Evolutionary conservation across 2,797 vertebrate species (phyloP), one percentile per base, ranked within the genome.

Genomic region (Centroberyx gerrardi): DNA sequence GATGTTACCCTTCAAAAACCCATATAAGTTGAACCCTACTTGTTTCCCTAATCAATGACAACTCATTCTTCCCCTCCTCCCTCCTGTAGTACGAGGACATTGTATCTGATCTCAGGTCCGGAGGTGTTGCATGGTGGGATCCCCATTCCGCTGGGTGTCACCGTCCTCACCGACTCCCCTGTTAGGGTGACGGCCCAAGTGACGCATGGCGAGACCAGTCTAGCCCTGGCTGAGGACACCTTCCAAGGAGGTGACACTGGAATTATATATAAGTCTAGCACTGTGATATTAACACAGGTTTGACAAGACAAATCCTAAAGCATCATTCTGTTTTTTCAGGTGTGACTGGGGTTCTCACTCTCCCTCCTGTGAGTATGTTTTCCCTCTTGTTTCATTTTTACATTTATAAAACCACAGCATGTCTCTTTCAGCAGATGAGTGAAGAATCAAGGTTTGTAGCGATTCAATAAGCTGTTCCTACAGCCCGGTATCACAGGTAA

Each of bases 351-450:
- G 3, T 92, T 62, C 66, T 94, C n/a, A 85, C 61, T 0, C 80
- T 93, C 51, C 90, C 92, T 71, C 74, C 90, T 58, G 93, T 94
- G 52, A 91, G 93, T 92, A 69, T 38, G 3, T 40, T 22, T 33
- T 59, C 22, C 15, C 0, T 67, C 29, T 28, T 64, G 0, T 62
- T 63, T 4, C 2, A 10, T 40, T 6, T 10, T 5, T 8, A 53
- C 1, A 33, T 48, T 67, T 6, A 33, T 3, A 65, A 22, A 62
- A 15, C 36, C 4, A 8, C 3, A 9, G 8, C 5, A 28, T 22
- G 2, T 28, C 27, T 54, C 10, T 54, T 44, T 6, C 28, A 56
- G 1, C 54, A 33, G 54, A 14, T 10, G 7, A 15, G 22, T 62
- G 40, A 62, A 29, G 31, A 44, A 15, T 44, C 42, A 4, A 14